Evolutionary conservation across 2,113 vertebrate genomes (phyloP).

Genomic region (Eulacestoma nigropectus): DNA sequence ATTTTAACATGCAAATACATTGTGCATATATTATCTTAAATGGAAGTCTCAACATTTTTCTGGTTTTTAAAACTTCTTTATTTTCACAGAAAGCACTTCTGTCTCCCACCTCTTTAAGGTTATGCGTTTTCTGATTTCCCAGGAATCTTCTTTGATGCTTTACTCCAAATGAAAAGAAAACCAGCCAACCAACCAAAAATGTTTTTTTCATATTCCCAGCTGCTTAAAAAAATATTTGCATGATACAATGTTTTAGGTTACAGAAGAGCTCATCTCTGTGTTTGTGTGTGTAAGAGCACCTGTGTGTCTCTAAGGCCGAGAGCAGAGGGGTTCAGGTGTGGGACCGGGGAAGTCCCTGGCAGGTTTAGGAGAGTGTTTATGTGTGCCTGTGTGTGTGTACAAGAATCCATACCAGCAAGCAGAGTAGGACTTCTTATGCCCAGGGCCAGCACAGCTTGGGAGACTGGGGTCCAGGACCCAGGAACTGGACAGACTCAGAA

Average conservation of each 20-base stretch:
- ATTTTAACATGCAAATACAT: neutral
- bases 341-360: neutral
- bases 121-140: neutral
- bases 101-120: neutral
- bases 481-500: neutral
- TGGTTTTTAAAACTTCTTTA: neutral
- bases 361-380: too few species aligned
- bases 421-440: neutral
- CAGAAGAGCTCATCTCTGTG: neutral
- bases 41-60: neutral
- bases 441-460: rapidly evolving
- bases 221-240: neutral
- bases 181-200: neutral
- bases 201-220: neutral
- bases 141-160: neutral
- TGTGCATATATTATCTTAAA: neutral
- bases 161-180: neutral
- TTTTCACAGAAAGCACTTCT: neutral
- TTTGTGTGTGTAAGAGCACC: neutral
- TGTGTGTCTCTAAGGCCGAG: neutral
- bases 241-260: neutral
- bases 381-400: neutral
- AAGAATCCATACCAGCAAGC: neutral
- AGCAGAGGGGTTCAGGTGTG: neutral
- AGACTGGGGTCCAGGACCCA: neutral